Evolutionary conservation across 2,888 invertebrate genomes (phyloP).

Genomic region (Lapara coniferarum): DNA sequence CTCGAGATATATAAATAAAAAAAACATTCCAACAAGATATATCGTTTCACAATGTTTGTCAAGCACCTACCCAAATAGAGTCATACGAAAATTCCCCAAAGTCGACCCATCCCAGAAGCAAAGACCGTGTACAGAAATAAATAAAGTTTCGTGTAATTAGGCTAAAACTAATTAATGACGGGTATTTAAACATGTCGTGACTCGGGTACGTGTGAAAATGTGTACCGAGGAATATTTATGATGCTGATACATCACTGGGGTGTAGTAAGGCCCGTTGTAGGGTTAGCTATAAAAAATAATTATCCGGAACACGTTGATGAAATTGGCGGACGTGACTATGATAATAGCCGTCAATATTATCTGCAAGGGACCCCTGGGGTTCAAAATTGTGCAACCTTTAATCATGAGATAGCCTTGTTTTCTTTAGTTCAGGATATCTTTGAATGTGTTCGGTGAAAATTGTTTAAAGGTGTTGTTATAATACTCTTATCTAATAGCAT

Average conservation of each 20-base stretch:
- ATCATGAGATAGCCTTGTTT: too few species aligned
- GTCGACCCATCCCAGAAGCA: not conserved
- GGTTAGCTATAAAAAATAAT: conserved; percentile 19
- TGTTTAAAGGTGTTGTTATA: too few species aligned
- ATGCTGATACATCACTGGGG: conserved; percentile 42
- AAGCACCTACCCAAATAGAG: not conserved
- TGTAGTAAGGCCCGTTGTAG: conserved; percentile 22
- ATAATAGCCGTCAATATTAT: not conserved
- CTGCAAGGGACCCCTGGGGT: not conserved
- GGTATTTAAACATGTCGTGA: conserved; percentile 48
- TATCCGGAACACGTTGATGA: conserved; percentile 2
- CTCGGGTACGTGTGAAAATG: conserved; percentile 42
- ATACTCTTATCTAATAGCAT: too few species aligned
- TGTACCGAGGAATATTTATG: conserved; percentile 47
- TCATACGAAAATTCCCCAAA: not conserved
- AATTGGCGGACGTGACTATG: conserved; percentile 8
- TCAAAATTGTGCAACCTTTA: not conserved
- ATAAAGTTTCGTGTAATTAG: conserved; percentile 42
- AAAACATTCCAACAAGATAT: not conserved
- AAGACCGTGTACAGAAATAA: conserved; percentile 17
- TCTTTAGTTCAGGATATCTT: too few species aligned
- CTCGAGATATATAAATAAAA: too few species aligned
- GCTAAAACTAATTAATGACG: conserved; percentile 52
- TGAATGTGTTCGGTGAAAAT: too few species aligned
- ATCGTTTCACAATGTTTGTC: not conserved